phyloP scores from a whole-genome alignment of 2,797 vertebrate genomes.

The Pempheris klunzingeri region DNA sequence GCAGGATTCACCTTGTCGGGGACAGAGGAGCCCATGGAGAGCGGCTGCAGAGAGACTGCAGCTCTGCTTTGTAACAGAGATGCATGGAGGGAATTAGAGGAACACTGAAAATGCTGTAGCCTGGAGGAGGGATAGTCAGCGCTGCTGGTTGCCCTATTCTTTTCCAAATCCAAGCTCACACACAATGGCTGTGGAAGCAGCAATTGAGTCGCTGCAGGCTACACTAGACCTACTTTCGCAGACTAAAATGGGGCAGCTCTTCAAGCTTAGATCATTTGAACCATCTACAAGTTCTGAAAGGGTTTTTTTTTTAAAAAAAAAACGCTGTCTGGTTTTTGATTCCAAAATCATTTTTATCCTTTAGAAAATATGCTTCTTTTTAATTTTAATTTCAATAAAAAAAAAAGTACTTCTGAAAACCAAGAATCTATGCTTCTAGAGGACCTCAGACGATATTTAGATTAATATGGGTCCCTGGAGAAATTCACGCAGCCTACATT shows the following conservation, averaged over 20 bases:
- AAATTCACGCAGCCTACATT: slow-evolving; percentile 75
- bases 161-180: slow-evolving; percentile 72
- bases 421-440: slow-evolving; percentile 24
- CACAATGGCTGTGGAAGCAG: slow-evolving; percentile 81
- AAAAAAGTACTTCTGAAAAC: slow-evolving; percentile 18
- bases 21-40: slow-evolving; percentile 63
- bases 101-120: slow-evolving; percentile 75
- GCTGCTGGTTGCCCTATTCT: slow-evolving; percentile 68
- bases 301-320: slow-evolving; percentile 35
- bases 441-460: slow-evolving; percentile 60
- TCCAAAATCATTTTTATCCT: slow-evolving; percentile 20
- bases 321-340: slow-evolving; percentile 28
- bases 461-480: slow-evolving; percentile 83
- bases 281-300: slow-evolving; percentile 50
- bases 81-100: slow-evolving; percentile 76
- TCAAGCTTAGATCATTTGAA: slow-evolving; percentile 70
- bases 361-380: slow-evolving; percentile 22
- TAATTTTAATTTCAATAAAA: background rate
- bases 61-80: slow-evolving; percentile 70
- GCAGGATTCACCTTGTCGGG: slow-evolving; percentile 73
- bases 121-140: slow-evolving; percentile 76
- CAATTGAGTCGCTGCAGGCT: slow-evolving; percentile 79
- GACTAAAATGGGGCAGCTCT: slow-evolving; percentile 80
- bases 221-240: slow-evolving; percentile 86
- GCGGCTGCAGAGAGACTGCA: slow-evolving; percentile 58